These are phyloP conservation scores for Dolichallabes microphthalmus DNA, from an alignment of 2,113 vertebrate genomes.

Conservation along the genomic window DNA sequence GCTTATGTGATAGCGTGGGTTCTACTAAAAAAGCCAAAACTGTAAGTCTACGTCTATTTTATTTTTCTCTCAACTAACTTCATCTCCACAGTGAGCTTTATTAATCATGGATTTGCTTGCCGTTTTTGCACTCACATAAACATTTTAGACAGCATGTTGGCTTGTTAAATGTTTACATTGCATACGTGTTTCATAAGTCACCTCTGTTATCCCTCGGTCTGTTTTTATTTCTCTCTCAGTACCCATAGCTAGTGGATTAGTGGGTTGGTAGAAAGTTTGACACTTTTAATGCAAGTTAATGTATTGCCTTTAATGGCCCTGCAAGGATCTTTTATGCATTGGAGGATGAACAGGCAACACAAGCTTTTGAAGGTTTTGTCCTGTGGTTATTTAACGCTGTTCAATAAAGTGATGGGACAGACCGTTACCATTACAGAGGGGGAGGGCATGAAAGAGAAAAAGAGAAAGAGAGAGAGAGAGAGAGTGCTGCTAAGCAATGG, in stretches of 20 bases:
- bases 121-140: background rate
- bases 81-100: background rate
- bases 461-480: background rate
- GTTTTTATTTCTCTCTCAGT: background rate
- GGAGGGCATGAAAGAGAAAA: background rate
- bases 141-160: background rate
- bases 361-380: slow-evolving; percentile 26
- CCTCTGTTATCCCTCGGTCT: background rate
- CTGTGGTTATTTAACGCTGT: background rate
- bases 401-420: slow-evolving; percentile 36
- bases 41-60: slow-evolving; percentile 61
- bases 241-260: background rate
- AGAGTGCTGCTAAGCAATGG: slow-evolving; percentile 23
- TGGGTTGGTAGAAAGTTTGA: background rate
- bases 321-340: background rate
- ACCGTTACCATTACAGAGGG: background rate
- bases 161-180: slow-evolving; percentile 42
- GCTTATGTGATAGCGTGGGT: slow-evolving; percentile 59
- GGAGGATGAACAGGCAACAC: background rate
- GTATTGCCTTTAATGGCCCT: background rate
- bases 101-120: background rate
- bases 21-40: slow-evolving; percentile 62
- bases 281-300: background rate
- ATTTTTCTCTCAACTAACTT: background rate
- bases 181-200: slow-evolving; percentile 44